Conservation (phyloP, 2,797 vertebrate species). For the Alectoris magna region DNA sequence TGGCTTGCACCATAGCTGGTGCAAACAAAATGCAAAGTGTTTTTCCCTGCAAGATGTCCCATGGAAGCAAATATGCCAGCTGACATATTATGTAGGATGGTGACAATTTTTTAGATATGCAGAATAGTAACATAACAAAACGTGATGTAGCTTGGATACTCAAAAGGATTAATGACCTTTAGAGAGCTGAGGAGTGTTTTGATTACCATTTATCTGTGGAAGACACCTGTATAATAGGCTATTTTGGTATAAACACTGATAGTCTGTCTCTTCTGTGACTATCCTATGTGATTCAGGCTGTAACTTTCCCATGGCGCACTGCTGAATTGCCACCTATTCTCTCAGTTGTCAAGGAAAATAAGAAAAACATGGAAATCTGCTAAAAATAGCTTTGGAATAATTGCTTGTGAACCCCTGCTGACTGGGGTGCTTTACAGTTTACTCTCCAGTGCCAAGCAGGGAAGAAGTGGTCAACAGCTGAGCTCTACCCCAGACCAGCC, state of each 20-base stretch:
- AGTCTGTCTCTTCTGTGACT: background rate
- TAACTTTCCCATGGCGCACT: background rate
- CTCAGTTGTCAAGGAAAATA: too few species aligned
- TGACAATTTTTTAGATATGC: fast-evolving
- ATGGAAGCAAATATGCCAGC: fast-evolving
- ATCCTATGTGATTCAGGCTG: too few species aligned
- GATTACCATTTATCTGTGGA: too few species aligned
- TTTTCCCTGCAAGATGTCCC: background rate
- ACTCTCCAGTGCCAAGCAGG: background rate
- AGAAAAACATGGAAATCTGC: too few species aligned
- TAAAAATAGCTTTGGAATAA: background rate
- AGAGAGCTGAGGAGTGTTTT: background rate
- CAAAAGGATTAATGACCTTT: background rate
- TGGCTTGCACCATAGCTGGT: background rate
- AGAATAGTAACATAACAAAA: background rate
- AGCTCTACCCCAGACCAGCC: background rate
- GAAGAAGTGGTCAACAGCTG: background rate
- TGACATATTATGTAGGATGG: background rate
- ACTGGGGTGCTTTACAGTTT: too few species aligned
- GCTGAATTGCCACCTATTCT: too few species aligned
- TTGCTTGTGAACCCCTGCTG: background rate
- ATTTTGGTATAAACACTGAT: background rate
- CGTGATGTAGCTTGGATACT: fast-evolving
- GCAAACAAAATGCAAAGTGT: background rate
- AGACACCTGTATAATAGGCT: background rate